Evolutionary conservation across 53 echinoderm and acorn worm species (phyloP), one percentile per base, ranked within the genome.

Genomic region (Mesocentrotus franciscanus): DNA sequence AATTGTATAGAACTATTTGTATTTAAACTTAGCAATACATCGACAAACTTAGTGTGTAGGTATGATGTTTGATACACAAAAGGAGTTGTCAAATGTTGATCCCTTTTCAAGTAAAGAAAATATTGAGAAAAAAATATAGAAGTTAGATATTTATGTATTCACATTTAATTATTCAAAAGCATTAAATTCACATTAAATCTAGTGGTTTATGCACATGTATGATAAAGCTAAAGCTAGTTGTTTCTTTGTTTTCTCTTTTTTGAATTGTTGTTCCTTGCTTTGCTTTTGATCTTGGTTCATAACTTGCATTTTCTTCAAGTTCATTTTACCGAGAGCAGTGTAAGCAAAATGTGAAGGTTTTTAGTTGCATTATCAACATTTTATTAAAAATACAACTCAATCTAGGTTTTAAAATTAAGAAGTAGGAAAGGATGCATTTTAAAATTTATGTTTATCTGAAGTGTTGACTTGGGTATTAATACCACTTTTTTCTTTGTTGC

Each of bases 241-340:
- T 36, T 42, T 5, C 17, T 36, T 36, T 42, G 16, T 32, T 81
- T 18, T 81, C 1, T 81, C 81, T 56, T 87, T n/a, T n/a, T 58
- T 39, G 18, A 32, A 49, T 49, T 49, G 49, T 26, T 59, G 59
- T 8, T 58, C 87, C 87, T 91, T 66, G 39, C 66, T 74, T 92
- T 92, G 92, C 92, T 92, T 92, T 92, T 92, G 92, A 92, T 92
- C 92, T 92, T 72, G 57, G 74, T 92, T 29, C 29, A 27, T 27
- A 26, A 56, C 92, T 92, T 92, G 92, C 3, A n/a, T 66, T 39
- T 92, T 20, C 20, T 70, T 71, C 92, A 92, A 92, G 92, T 92
- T 91, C 32, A 22, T 56, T 92, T 34, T 35, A 26, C 70, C 29
- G 76, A 75, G 92, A 72, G 92, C 92, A 92, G 92, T 92, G 72